phyloP scores from a whole-genome alignment of 2,888 invertebrate genomes.

The Choristoneura rosaceana region DNA sequence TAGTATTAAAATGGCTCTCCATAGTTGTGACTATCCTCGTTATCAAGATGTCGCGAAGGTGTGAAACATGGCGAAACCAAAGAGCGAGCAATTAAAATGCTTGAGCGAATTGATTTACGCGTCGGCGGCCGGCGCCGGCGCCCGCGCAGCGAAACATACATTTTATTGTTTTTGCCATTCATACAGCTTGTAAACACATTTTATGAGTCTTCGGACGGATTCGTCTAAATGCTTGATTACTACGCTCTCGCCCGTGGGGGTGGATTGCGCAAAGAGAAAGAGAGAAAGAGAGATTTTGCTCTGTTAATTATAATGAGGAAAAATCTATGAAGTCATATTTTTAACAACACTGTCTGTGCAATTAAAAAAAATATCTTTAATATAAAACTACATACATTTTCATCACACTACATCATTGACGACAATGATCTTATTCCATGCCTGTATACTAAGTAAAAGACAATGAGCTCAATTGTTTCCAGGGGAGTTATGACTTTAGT shows the following conservation, averaged over 20 bases:
- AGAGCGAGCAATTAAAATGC: constrained; percentile 63
- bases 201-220: constrained; percentile 48
- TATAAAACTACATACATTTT: no score
- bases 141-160: constrained; percentile 46
- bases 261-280: not conserved
- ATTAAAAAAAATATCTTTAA: no score
- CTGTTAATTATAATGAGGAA: no score
- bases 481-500: no score
- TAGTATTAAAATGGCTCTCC: constrained; percentile 60
- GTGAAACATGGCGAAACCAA: constrained; percentile 66
- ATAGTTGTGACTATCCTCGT: constrained; percentile 52
- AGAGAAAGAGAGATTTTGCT: no score
- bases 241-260: constrained; percentile 1
- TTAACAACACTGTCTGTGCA: no score
- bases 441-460: no score
- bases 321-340: not conserved
- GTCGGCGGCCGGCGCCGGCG: constrained; percentile 41
- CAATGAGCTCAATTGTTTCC: no score
- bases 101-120: constrained; percentile 62
- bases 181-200: constrained; percentile 54
- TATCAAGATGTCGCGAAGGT: constrained; percentile 63
- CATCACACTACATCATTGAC: no score
- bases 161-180: constrained; percentile 55
- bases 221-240: constrained; percentile 35
- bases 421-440: no score